A percentile compares a stretch with the other conserved stretches of the same genome.
These are phyloP conservation scores for Oscheius onirici DNA, from an alignment of 2,888 invertebrate species.

Conservation along the genomic window DNA sequence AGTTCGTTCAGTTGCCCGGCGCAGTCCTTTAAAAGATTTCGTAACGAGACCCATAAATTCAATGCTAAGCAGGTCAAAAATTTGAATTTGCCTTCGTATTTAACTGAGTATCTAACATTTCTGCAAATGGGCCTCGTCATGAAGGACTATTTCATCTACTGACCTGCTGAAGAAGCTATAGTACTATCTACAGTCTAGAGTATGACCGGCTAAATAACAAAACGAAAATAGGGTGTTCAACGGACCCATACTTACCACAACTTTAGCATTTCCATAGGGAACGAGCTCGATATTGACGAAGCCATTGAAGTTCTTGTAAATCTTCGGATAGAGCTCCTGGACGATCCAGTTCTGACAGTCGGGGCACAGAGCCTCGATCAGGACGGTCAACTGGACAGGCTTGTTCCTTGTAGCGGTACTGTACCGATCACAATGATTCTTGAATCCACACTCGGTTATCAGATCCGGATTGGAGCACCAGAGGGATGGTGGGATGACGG, in stretches of 20 bases:
- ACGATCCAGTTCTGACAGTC: slow-evolving; percentile 64
- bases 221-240: too few relatives aligned
- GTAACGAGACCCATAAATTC: too few relatives aligned
- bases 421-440: slow-evolving; percentile 48
- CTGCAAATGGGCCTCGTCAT: too few relatives aligned
- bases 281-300: slow-evolving; percentile 67
- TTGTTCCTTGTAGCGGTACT: slow-evolving; percentile 43
- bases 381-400: slow-evolving; percentile 56
- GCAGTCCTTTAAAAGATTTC: too few relatives aligned
- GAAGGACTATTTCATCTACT: too few relatives aligned
- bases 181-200: too few relatives aligned
- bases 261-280: slow-evolving; percentile 68
- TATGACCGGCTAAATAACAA: too few relatives aligned
- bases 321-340: slow-evolving; percentile 52
- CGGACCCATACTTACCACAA: slow-evolving; percentile 33
- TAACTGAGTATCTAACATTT: too few relatives aligned
- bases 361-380: slow-evolving; percentile 61
- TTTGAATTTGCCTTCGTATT: too few relatives aligned
- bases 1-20: too few relatives aligned
- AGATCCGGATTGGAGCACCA: slow-evolving; percentile 57
- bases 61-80: too few relatives aligned
- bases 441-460: slow-evolving; percentile 54
- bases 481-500: slow-evolving; percentile 51
- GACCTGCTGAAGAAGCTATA: too few relatives aligned
- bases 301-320: slow-evolving; percentile 56